These are phyloP conservation scores for Ctenodactylus gundi DNA, from an alignment of 2,113 vertebrate species.

Conservation along the genomic window DNA sequence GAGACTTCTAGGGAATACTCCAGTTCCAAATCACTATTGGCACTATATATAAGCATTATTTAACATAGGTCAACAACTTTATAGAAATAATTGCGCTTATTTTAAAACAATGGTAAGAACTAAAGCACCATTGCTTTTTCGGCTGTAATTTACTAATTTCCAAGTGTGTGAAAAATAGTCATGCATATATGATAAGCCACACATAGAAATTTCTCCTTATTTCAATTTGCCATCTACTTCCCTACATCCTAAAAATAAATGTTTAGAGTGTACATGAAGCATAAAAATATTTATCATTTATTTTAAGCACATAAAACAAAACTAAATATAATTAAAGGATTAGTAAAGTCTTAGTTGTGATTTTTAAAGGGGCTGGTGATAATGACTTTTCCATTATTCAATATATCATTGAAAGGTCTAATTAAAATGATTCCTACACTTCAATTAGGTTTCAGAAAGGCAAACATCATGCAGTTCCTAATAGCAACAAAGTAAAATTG, in stretches of 20 bases:
- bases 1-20: no score
- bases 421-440: constrained; percentile 62
- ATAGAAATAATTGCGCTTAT: not conserved
- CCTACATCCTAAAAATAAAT: not conserved
- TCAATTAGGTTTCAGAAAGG: constrained; percentile 39
- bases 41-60: not conserved
- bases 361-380: constrained; percentile 34
- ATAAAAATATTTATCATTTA: constrained; percentile 28
- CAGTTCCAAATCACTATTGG: not conserved
- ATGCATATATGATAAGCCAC: not conserved
- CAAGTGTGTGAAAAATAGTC: not conserved
- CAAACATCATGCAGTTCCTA: constrained; percentile 8
- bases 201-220: not conserved
- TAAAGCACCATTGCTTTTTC: not conserved
- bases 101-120: not conserved
- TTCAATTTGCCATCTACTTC: not conserved
- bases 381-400: constrained; percentile 67
- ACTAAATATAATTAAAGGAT: constrained; percentile 38
- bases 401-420: constrained; percentile 59
- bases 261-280: not conserved
- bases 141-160: not conserved
- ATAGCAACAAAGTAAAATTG: not conserved
- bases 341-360: constrained; percentile 1
- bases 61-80: not conserved
- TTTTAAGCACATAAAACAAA: constrained; percentile 27